Evolutionary conservation across 2,888 invertebrate genomes (phyloP).

Genomic region (Synanthedon myopaeformis): DNA sequence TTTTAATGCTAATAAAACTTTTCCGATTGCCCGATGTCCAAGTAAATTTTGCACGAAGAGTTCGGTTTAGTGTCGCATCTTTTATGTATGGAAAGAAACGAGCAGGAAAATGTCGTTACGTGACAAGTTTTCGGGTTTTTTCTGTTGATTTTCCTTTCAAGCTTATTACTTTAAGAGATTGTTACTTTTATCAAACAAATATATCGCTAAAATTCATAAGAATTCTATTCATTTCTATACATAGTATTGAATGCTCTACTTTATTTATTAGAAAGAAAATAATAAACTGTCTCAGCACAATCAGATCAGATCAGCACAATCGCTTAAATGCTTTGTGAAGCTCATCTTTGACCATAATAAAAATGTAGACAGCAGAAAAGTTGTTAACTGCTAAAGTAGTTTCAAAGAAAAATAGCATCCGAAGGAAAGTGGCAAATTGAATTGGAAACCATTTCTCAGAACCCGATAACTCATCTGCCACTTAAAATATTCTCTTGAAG

Average conservation of each 20-base stretch:
- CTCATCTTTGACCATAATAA: background rate
- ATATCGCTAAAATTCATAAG: too few species aligned
- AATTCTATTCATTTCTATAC: too few species aligned
- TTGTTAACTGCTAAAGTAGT: background rate
- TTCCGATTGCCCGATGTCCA: constrained; percentile 6
- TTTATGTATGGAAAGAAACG: constrained; percentile 5
- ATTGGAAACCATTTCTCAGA: background rate
- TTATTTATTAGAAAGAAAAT: too few species aligned
- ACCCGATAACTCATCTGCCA: background rate
- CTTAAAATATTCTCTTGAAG: background rate
- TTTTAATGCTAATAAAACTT: constrained; percentile 17
- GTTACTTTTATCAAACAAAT: too few species aligned
- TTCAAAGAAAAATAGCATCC: background rate
- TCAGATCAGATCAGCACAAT: too few species aligned
- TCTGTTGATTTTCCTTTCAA: background rate
- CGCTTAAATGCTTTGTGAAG: too few species aligned
- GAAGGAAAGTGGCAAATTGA: background rate
- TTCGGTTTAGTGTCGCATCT: constrained; percentile 5
- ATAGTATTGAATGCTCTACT: too few species aligned
- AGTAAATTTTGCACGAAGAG: background rate
- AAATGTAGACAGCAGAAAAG: background rate
- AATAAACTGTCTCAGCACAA: too few species aligned
- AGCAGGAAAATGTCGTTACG: background rate
- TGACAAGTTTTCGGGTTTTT: background rate
- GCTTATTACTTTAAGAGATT: background rate